Percentiles rank a stretch among this genome's conserved stretches.
Evolutionary conservation across 2,888 invertebrate species (phyloP).

Genomic region (Meganola albula): DNA sequence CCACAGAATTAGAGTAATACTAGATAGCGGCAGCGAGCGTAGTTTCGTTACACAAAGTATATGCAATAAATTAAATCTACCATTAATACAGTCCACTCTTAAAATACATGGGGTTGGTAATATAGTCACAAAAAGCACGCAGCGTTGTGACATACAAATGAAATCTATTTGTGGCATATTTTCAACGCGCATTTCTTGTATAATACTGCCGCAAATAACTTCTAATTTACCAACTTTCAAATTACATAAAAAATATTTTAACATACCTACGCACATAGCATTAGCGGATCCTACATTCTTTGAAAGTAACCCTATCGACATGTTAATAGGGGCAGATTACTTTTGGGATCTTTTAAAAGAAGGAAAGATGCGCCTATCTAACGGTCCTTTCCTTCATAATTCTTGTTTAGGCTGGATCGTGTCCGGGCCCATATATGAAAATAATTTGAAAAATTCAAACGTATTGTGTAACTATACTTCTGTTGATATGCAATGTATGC

Average conservation of each 20-base stretch:
- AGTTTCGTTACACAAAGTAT: slow-evolving; percentile 11
- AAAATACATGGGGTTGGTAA: slow-evolving; percentile 15
- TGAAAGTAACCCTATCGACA: slow-evolving; percentile 7
- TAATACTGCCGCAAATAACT: slow-evolving; percentile 13
- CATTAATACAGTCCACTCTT: slow-evolving; percentile 9
- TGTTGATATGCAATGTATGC: too few relatives aligned
- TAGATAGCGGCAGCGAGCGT: slow-evolving; percentile 19
- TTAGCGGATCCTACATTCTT: slow-evolving; percentile 13
- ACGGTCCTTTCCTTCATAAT: neutral
- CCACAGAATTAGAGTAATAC: slow-evolving; percentile 15
- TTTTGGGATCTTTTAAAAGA: slow-evolving; percentile 15
- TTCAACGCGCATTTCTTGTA: slow-evolving; percentile 13
- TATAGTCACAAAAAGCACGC: slow-evolving; percentile 10
- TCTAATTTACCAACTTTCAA: slow-evolving; percentile 1
- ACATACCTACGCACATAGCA: slow-evolving; percentile 7
- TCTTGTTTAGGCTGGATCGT: neutral
- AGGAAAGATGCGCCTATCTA: neutral
- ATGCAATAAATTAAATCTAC: slow-evolving; percentile 10
- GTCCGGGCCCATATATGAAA: neutral
- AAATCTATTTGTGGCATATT: slow-evolving; percentile 11
- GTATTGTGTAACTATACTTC: too few relatives aligned
- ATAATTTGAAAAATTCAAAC: neutral
- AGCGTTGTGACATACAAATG: slow-evolving; percentile 11
- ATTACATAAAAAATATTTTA: neutral
- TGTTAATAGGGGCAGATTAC: slow-evolving; percentile 7